Percentiles rank a stretch among this genome's conserved stretches.
Conservation (phyloP, 2,113 vertebrate species). For the Eurypyga helias region DNA sequence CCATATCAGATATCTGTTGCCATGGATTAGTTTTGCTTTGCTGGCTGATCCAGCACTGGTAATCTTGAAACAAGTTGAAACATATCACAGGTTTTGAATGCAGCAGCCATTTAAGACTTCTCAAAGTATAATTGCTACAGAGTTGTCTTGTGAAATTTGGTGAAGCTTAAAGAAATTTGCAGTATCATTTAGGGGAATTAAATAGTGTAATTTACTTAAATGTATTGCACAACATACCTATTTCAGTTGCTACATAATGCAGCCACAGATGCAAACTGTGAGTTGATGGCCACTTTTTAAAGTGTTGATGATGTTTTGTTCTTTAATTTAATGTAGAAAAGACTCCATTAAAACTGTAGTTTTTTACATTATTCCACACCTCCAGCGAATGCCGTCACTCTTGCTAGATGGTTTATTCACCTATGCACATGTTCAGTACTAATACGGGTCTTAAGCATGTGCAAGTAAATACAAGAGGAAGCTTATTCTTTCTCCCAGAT, state of each 20-base stretch:
- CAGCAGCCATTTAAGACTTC: not conserved
- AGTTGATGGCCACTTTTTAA: not conserved
- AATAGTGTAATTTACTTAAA: not conserved
- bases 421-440: rapidly evolving
- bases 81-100: not conserved
- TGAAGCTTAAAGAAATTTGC: not conserved
- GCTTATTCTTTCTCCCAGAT: not conserved
- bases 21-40: not conserved
- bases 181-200: not conserved
- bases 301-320: not conserved
- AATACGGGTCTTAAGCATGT: not conserved
- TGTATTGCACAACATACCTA: not conserved
- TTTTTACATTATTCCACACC: not conserved
- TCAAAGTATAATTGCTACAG: not conserved
- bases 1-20: not conserved
- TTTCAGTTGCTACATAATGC: not conserved
- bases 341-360: not conserved
- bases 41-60: not conserved
- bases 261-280: not conserved
- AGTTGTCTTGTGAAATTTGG: not conserved
- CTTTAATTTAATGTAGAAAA: not conserved
- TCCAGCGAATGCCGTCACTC: not conserved
- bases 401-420: not conserved
- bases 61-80: not conserved
- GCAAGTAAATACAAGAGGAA: not conserved